A percentile compares a stretch with the other conserved stretches of the same genome.
Conservation (phyloP, 2,113 vertebrate species). For the Struthio camelus region DNA sequence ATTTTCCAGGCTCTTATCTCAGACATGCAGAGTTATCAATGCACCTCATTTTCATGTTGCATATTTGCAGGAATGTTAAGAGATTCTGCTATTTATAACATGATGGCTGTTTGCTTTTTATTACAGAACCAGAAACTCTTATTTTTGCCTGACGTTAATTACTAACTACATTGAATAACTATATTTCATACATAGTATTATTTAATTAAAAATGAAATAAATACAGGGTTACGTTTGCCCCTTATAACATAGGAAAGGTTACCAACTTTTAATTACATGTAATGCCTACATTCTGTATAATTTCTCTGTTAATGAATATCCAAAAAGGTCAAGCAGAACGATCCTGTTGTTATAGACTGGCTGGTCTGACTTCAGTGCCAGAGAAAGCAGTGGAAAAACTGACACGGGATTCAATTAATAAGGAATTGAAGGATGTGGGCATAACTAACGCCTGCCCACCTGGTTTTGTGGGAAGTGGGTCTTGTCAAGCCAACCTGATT, state of each 20-base stretch:
- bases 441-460: background rate
- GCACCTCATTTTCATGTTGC: background rate
- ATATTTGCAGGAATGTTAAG: background rate
- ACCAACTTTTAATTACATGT: background rate
- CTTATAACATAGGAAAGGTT: background rate
- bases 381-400: background rate
- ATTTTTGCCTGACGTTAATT: background rate
- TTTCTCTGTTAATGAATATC: background rate
- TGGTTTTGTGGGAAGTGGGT: background rate
- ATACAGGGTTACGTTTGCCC: background rate
- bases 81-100: background rate
- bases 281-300: background rate
- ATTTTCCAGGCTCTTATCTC: background rate
- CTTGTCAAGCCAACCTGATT: background rate
- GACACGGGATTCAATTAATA: background rate
- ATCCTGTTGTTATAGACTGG: background rate
- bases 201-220: background rate
- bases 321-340: constrained; percentile 11
- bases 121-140: background rate
- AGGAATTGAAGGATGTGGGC: background rate
- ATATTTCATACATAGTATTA: background rate
- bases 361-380: background rate
- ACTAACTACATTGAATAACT: background rate
- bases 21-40: background rate
- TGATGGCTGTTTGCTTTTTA: background rate